Percentiles rank a stretch among this genome's conserved stretches.
phyloP scores from a whole-genome alignment of 2,888 invertebrate species.

The Folsomia candida region DNA sequence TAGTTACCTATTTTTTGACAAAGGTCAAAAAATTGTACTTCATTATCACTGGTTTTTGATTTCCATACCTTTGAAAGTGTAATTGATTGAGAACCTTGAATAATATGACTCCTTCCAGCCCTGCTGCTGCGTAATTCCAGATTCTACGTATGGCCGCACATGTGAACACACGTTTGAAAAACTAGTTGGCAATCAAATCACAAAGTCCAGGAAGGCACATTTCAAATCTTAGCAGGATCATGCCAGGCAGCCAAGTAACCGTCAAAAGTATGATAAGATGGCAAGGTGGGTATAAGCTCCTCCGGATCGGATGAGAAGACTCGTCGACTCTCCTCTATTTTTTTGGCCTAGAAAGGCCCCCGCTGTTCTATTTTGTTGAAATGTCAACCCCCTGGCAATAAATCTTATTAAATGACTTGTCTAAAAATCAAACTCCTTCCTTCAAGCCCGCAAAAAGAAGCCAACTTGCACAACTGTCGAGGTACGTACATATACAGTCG shows the following conservation, averaged over 20 bases:
- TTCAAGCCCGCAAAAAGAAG: neutral
- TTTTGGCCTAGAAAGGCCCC: constrained; percentile 44
- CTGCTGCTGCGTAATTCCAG: neutral
- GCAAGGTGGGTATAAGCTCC: neutral
- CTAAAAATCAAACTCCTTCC: constrained; percentile 33
- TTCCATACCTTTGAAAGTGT: too few relatives aligned
- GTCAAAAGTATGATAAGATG: neutral
- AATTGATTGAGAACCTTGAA: neutral
- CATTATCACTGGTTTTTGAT: too few relatives aligned
- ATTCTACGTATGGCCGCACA: neutral
- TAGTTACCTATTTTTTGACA: too few relatives aligned
- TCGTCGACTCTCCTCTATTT: neutral
- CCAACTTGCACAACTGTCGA: neutral
- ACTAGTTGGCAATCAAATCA: neutral
- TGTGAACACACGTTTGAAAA: neutral
- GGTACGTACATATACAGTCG: too few relatives aligned
- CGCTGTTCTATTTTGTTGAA: constrained; percentile 51
- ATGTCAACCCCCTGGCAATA: constrained; percentile 51
- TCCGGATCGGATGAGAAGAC: neutral
- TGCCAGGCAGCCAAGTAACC: neutral
- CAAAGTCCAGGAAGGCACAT: neutral
- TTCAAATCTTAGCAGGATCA: neutral
- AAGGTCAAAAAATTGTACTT: too few relatives aligned
- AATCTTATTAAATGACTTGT: constrained; percentile 51
- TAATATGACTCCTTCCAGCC: neutral